These are phyloP conservation scores for Eulithis testata DNA, from an alignment of 2,888 invertebrate species.

Conservation along the genomic window DNA sequence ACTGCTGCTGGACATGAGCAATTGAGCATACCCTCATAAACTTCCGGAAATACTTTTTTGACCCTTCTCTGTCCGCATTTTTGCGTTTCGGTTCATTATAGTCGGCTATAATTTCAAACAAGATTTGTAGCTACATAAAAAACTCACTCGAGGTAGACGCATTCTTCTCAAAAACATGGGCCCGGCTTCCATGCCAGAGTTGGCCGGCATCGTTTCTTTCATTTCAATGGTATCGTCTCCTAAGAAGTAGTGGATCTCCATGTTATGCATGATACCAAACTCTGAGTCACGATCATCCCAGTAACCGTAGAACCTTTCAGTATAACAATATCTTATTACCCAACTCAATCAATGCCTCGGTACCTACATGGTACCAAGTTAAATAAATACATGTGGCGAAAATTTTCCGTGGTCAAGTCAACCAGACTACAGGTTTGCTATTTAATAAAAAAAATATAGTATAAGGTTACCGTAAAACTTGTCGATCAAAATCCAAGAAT, in stretches of 20 bases:
- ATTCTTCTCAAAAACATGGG: conserved; percentile 90
- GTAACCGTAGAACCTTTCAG: conserved; percentile 90
- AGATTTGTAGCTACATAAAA: not conserved
- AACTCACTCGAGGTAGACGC: conserved; percentile 90
- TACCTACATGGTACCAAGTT: too few relatives aligned
- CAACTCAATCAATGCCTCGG: too few relatives aligned
- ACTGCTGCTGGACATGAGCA: too few relatives aligned
- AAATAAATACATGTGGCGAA: too few relatives aligned
- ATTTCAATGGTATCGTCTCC: conserved; percentile 96
- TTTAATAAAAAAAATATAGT: too few relatives aligned
- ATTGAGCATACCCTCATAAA: too few relatives aligned
- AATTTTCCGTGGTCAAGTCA: too few relatives aligned
- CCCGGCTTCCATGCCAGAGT: conserved; percentile 89
- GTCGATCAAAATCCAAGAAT: conserved; percentile 92
- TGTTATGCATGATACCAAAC: conserved; percentile 90
- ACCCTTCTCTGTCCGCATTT: too few relatives aligned
- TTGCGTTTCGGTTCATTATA: too few relatives aligned
- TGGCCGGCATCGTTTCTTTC: conserved; percentile 88
- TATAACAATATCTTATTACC: not conserved
- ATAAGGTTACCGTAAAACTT: conserved; percentile 76
- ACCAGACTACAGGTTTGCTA: too few relatives aligned
- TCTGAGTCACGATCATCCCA: conserved; percentile 94
- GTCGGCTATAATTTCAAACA: not conserved
- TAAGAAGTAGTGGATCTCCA: conserved; percentile 93
- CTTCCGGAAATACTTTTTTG: too few relatives aligned